Percentiles rank a stretch among this genome's conserved stretches.
Evolutionary conservation across 1,140 invertebrate genomes (phyloP).

Genomic region (Cardiocondyla obscurior): DNA sequence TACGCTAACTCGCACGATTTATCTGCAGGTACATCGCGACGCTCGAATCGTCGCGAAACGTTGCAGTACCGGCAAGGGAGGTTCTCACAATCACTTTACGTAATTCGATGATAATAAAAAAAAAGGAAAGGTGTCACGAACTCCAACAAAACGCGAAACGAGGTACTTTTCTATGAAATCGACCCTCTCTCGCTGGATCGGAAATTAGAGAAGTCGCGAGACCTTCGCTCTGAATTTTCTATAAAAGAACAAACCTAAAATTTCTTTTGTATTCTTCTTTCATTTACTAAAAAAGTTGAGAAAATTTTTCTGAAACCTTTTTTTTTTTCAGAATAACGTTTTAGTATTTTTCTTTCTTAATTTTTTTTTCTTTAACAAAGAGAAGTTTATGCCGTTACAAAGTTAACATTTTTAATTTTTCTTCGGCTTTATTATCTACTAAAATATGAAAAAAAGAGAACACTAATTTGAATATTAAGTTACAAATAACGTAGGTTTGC

Average conservation of each 20-base stretch:
- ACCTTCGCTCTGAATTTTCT: constrained; percentile 16
- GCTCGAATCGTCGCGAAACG: constrained; percentile 59
- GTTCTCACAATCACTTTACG: constrained; percentile 66
- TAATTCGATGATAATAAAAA: constrained; percentile 37
- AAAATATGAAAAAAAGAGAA: constrained; percentile 1
- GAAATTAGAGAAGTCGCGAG: constrained; percentile 52
- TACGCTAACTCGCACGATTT: constrained; percentile 76
- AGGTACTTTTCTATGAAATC: constrained; percentile 35
- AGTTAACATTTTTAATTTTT: neutral
- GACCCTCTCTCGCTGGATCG: constrained; percentile 3
- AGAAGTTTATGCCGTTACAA: neutral
- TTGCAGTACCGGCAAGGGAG: constrained; percentile 26
- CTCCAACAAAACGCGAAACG: constrained; percentile 1
- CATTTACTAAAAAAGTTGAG: neutral
- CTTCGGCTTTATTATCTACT: neutral
- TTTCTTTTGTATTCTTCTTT: neutral
- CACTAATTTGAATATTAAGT: neutral
- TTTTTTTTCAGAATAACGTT: too few relatives aligned
- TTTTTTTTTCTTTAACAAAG: neutral
- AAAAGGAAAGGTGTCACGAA: neutral
- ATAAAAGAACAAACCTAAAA: constrained; percentile 26
- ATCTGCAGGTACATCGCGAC: constrained; percentile 75
- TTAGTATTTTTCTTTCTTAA: too few relatives aligned
- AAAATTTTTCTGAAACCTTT: neutral
- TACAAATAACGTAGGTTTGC: neutral